A percentile compares a stretch with the other conserved stretches of the same genome.
Evolutionary conservation across 2,113 vertebrate genomes (phyloP).

Genomic region (Neomonachus schauinslandi): DNA sequence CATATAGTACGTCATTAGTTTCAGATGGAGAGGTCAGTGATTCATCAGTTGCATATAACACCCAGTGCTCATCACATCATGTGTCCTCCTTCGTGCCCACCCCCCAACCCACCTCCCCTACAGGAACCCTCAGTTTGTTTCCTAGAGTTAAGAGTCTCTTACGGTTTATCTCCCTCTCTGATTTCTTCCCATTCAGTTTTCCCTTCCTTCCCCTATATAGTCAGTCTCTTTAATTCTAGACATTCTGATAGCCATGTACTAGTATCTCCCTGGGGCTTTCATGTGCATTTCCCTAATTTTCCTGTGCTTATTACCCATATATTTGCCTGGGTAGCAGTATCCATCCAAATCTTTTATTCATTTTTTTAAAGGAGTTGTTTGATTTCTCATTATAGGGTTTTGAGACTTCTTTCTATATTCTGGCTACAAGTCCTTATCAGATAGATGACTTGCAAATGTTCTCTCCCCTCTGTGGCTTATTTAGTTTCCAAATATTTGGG

Average conservation of each 20-base stretch:
- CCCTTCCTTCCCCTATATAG: neutral
- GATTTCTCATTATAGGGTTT: neutral
- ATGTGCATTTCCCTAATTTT: neutral
- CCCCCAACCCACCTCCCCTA: no score
- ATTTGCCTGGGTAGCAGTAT: neutral
- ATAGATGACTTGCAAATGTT: neutral
- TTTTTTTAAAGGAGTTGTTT: neutral
- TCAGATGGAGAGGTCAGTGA: neutral
- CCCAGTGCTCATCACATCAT: neutral
- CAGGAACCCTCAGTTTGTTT: neutral
- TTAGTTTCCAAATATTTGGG: conserved; percentile 49
- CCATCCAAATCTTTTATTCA: neutral
- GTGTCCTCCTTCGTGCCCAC: neutral
- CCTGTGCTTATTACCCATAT: neutral
- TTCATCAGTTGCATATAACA: neutral
- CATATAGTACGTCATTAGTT: neutral
- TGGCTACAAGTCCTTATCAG: neutral
- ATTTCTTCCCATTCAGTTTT: neutral
- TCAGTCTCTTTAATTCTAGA: neutral
- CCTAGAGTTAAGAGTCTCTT: neutral
- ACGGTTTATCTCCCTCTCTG: no score
- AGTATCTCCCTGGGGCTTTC: neutral
- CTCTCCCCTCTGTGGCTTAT: neutral
- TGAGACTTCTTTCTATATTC: neutral
- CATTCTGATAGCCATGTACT: neutral